Conservation (phyloP, 2,797 vertebrate species). For the Onychomys leucogaster region DNA sequence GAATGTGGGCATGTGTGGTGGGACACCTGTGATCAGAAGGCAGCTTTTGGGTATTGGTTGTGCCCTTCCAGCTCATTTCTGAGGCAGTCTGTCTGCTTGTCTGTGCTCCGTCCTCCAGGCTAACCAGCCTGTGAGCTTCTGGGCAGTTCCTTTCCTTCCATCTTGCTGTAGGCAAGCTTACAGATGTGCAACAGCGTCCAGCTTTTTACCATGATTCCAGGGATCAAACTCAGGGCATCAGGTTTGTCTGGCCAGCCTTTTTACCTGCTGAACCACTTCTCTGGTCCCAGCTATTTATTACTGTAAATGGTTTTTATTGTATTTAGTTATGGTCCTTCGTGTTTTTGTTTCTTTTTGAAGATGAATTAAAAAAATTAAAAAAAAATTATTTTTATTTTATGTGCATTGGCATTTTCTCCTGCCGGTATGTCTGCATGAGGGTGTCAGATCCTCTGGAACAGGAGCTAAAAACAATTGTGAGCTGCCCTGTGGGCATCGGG, state of each 20-base stretch:
- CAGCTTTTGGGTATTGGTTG: neutral
- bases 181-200: accelerated
- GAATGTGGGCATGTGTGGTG: neutral
- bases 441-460: neutral
- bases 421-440: neutral
- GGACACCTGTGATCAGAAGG: neutral
- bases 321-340: neutral
- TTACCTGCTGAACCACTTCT: neutral
- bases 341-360: neutral
- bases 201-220: neutral
- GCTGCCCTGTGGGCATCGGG: neutral
- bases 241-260: neutral
- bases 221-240: neutral
- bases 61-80: neutral
- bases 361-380: neutral
- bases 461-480: neutral
- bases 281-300: neutral
- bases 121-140: neutral
- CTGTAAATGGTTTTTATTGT: neutral
- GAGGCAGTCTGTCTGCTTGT: neutral
- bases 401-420: neutral
- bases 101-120: neutral
- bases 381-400: neutral
- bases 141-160: neutral
- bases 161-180: neutral